These are phyloP conservation scores for Panzeria rudis DNA, from an alignment of 2,888 invertebrate genomes.

Conservation along the genomic window DNA sequence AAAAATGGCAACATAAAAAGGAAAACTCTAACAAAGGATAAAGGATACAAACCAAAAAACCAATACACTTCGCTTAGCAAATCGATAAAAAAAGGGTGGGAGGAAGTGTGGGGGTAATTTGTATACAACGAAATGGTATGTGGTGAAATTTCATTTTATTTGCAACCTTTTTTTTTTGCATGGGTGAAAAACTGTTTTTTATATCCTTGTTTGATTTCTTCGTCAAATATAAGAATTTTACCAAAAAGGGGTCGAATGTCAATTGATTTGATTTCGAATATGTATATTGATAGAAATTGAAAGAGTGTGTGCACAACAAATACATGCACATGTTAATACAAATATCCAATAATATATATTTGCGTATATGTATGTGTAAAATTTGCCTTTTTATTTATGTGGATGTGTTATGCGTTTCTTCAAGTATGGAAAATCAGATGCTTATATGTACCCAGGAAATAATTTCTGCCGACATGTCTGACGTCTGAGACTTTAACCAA, in stretches of 20 bases:
- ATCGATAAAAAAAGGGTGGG: slow-evolving; percentile 31
- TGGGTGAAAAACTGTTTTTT: slow-evolving; percentile 55
- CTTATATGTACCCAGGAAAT: neutral
- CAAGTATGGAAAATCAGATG: slow-evolving; percentile 27
- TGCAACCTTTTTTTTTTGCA: slow-evolving; percentile 52
- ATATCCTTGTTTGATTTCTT: slow-evolving; percentile 5
- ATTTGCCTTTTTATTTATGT: no score
- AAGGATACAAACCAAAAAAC: slow-evolving; percentile 65
- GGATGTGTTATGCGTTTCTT: neutral
- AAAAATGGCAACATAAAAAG: slow-evolving; percentile 66
- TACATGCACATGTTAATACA: neutral
- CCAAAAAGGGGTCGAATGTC: slow-evolving; percentile 73
- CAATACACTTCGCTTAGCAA: slow-evolving; percentile 47
- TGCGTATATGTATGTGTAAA: neutral
- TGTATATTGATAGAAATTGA: slow-evolving; percentile 27
- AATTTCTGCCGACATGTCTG: no score
- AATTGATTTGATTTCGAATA: slow-evolving; percentile 73
- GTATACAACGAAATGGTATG: slow-evolving; percentile 23
- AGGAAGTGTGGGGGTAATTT: slow-evolving; percentile 41
- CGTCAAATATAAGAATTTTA: slow-evolving; percentile 22
- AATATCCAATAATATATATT: neutral
- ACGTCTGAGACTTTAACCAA: no score
- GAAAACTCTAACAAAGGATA: slow-evolving; percentile 62
- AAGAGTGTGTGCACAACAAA: neutral
- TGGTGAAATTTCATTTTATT: slow-evolving; percentile 53